Conservation (phyloP, 2,797 vertebrate species). For the Cuculus canorus region DNA sequence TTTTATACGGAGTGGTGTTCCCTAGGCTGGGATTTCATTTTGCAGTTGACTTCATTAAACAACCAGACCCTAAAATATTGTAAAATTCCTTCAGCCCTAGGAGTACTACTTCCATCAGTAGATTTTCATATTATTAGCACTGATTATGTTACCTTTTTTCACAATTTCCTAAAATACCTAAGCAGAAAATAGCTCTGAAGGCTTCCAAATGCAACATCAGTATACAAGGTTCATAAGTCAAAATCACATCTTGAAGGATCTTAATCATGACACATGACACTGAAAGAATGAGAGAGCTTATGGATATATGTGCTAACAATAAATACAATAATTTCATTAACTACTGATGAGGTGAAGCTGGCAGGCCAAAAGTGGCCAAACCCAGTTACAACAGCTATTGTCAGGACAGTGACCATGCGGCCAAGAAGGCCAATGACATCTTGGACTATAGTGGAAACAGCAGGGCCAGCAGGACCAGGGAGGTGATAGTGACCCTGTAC, state of each 20-base stretch:
- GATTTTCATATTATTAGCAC: neutral
- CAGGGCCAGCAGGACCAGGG: no score
- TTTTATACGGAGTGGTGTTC: neutral
- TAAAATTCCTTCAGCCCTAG: neutral
- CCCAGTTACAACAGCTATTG: neutral
- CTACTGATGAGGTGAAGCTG: neutral
- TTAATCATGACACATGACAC: neutral
- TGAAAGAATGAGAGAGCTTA: neutral
- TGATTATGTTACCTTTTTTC: neutral
- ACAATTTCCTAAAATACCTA: neutral
- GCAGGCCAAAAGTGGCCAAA: neutral
- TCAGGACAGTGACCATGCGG: no score
- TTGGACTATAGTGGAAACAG: no score
- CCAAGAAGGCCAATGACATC: no score
- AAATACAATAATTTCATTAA: neutral
- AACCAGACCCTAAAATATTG: neutral
- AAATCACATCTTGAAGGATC: neutral
- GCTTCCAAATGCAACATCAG: neutral
- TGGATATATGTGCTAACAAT: neutral
- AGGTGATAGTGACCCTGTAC: no score
- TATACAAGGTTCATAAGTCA: neutral
- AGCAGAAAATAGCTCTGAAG: neutral
- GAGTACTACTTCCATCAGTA: neutral
- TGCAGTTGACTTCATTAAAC: neutral
- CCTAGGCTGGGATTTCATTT: neutral